phyloP scores from a whole-genome alignment of 2,113 vertebrate genomes.

The Indicator indicator region DNA sequence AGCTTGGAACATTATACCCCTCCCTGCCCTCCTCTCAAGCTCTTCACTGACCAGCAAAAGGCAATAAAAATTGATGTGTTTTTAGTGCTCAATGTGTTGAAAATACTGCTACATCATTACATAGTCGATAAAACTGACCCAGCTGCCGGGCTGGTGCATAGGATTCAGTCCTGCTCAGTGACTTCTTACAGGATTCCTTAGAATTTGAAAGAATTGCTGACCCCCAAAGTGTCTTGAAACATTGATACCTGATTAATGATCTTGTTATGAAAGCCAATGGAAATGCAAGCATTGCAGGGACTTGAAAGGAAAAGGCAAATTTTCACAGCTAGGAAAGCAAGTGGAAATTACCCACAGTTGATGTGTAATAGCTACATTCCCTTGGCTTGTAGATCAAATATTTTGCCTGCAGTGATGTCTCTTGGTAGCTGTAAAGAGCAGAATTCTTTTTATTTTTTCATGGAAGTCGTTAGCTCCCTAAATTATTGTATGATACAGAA shows the following conservation, averaged over 20 bases:
- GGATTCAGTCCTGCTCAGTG: not conserved
- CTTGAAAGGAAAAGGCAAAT: conserved; percentile 36
- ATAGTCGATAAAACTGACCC: not conserved
- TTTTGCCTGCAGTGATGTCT: conserved; percentile 46
- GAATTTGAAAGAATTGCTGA: conserved; percentile 11
- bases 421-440: conserved; percentile 55
- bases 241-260: conserved; percentile 30
- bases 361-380: conserved; percentile 17
- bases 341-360: not conserved
- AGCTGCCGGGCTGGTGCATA: not conserved
- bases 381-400: conserved; percentile 9
- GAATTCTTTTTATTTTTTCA: conserved; percentile 4
- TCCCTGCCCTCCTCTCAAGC: not conserved
- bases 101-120: not conserved
- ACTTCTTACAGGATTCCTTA: not conserved
- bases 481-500: not conserved
- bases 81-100: not conserved
- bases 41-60: not conserved
- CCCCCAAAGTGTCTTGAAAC: conserved; percentile 28
- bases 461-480: not conserved
- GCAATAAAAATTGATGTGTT: not conserved
- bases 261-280: conserved; percentile 66
- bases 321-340: not conserved
- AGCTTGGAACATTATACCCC: not conserved
- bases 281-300: conserved; percentile 29